Base-by-base conservation (phyloP, 2,113 vertebrate genomes). In the Amphilophus citrinellus region DNA sequence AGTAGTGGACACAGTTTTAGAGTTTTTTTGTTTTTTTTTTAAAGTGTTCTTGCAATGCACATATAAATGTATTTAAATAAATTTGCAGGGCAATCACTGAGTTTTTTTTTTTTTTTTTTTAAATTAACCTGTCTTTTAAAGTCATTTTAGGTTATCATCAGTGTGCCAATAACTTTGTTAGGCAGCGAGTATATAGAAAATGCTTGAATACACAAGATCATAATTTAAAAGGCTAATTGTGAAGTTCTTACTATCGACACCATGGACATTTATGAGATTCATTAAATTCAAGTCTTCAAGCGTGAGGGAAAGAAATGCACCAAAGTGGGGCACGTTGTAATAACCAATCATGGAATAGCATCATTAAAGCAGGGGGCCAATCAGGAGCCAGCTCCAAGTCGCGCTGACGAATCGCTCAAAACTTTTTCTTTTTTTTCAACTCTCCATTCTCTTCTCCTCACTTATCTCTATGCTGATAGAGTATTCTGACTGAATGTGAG, bases 381-480 rank as follows among this genome's bases (percentile, higher is more conserved):
- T 93, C 90, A 73, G 88, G 24, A 87, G 79, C 58, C 76, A 8
- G 68, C 84, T 88, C 35, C 65, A 56, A 77, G 87, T 87, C 83
- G 53, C 80, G 89, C 85, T 87, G 92, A 94, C 91, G 90, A 94
- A 93, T 94, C 93, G 81, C 90, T 89, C 82, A 30, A 86, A 89
- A 91, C 83, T 89, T 90, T 90, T 83, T 78, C 76, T 85, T 2
- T 85, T 85, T 86, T 76, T 79, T 53, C 6, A 44, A 68, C 2
- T 22, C 10, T 30, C 10, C 47, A 35, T 60, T 59, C 78, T 60
- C 61, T 76, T 85, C 77, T 85, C 68, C 42, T 73, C 57, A 80
- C 88, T 87, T 90, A 93, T 93, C 91, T 90, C 89, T 47, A 83
- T 92, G 90, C 90, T 92, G 91, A 91, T 92, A 24, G 87, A 92